Evolutionary conservation across 2,797 vertebrate genomes (phyloP), one percentile per base, ranked within the genome.

Genomic region (Odontamblyopus lacepedii): DNA sequence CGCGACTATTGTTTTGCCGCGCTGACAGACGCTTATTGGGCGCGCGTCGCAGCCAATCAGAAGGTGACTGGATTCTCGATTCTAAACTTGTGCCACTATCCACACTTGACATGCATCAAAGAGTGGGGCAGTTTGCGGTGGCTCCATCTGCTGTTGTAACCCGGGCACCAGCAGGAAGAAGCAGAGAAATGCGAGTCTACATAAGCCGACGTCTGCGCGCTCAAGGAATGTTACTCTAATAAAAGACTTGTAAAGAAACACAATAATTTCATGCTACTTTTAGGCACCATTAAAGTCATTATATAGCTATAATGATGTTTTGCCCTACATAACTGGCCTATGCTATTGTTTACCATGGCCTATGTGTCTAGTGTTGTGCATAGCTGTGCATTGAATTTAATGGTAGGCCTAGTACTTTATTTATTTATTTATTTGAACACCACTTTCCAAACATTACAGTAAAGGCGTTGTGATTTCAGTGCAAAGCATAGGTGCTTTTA

Each of bases 121-220:
- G 41, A 71, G 78, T 74, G 71, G 72, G 41, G 57, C 15, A 27
- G 70, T 50, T 71, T 57, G 63, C 79, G 77, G 79, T 90, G 88
- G 92, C 92, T 89, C 90, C 92, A 91, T 80, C 92, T 93, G 83
- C 90, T 87, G 92, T 84, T 84, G 80, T 35, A 73, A 74, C 29
- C 1, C 23, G n/a, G 50, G 8, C 51, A 67, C 8, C 50, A 26
- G 0, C 1, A 29, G 62, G 32, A 26, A 26, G 15, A 15, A 5
- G 18, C n/a, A 3, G 27, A 29, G 32, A 6, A 27, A 59, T 51
- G 60, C 12, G 60, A 23, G 63, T 64, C 12, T 29, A 16, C 26
- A 11, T 3, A 30, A 26, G 1, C 27, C 7, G 1, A 5, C 65
- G 51, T 13, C 55, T 23, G 6, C 30, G 18, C 63, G 50, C 19